phyloP scores from a whole-genome alignment of 2,888 invertebrate species.

The Macaria liturata region DNA sequence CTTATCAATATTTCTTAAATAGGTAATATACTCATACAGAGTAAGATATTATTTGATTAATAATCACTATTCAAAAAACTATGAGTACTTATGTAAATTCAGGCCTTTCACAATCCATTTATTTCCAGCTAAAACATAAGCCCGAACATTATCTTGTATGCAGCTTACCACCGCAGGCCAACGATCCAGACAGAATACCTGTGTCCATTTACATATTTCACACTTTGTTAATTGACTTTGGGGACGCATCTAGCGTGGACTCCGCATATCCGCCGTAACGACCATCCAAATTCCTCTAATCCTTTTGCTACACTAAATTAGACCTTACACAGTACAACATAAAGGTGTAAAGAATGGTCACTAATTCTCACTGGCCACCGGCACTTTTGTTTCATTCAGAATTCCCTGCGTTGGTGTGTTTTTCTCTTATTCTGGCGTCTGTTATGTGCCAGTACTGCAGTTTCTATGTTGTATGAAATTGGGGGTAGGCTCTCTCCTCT shows the following conservation, averaged over 20 bases:
- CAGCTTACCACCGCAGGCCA: too few species aligned
- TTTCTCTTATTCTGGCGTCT: slow-evolving; percentile 38
- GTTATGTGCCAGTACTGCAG: slow-evolving; percentile 26
- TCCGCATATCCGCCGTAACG: slow-evolving; percentile 43
- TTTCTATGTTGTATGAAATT: too few species aligned
- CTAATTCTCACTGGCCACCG: slow-evolving; percentile 28
- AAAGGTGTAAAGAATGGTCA: slow-evolving; percentile 17
- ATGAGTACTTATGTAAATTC: too few species aligned
- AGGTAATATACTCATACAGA: too few species aligned
- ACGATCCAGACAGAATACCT: slow-evolving; percentile 23
- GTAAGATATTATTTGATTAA: too few species aligned
- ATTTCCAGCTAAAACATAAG: neutral
- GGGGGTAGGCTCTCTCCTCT: too few species aligned
- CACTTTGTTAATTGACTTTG: slow-evolving; percentile 63
- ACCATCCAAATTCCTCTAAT: slow-evolving; percentile 40
- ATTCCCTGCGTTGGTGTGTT: slow-evolving; percentile 32
- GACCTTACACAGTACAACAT: neutral
- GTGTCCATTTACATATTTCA: slow-evolving; percentile 64
- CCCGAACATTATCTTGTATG: neutral
- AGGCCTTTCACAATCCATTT: neutral
- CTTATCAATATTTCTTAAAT: too few species aligned
- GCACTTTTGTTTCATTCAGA: slow-evolving; percentile 53
- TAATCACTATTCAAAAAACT: too few species aligned
- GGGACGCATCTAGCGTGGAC: slow-evolving; percentile 44
- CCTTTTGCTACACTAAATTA: slow-evolving; percentile 7